Percentiles rank a stretch among this genome's conserved stretches.
phyloP scores from a whole-genome alignment of 2,888 invertebrate genomes.

The Drosophila seclusa region DNA sequence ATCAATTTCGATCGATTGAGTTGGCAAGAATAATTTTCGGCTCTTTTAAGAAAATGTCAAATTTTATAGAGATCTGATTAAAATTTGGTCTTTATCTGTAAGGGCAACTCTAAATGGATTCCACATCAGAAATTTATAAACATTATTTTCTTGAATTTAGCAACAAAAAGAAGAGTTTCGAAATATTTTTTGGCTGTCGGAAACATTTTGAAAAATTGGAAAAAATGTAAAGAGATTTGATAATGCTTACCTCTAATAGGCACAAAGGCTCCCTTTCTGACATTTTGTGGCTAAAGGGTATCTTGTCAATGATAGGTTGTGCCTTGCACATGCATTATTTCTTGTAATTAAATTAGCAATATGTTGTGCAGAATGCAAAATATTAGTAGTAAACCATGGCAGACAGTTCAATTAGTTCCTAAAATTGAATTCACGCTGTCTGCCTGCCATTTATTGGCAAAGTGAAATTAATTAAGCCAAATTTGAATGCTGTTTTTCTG shows the following conservation, averaged over 20 bases:
- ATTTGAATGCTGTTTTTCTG: not conserved
- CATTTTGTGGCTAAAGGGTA: not conserved
- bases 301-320: not conserved
- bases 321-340: not conserved
- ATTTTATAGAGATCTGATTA: not conserved
- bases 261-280: not conserved
- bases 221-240: not conserved
- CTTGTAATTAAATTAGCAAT: slow-evolving; percentile 5
- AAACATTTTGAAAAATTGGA: not conserved
- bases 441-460: not conserved
- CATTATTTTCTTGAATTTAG: not conserved
- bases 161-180: not conserved
- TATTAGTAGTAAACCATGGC: not conserved
- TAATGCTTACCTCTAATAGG: no score
- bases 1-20: not conserved
- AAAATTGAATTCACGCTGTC: not conserved
- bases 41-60: not conserved
- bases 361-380: not conserved
- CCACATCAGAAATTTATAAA: not conserved
- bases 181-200: not conserved
- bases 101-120: not conserved
- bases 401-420: not conserved
- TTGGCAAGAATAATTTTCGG: no score
- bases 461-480: not conserved
- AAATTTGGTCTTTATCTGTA: not conserved